phyloP scores from a whole-genome alignment of 2,113 vertebrate species.

The Oxyruncus cristatus region DNA sequence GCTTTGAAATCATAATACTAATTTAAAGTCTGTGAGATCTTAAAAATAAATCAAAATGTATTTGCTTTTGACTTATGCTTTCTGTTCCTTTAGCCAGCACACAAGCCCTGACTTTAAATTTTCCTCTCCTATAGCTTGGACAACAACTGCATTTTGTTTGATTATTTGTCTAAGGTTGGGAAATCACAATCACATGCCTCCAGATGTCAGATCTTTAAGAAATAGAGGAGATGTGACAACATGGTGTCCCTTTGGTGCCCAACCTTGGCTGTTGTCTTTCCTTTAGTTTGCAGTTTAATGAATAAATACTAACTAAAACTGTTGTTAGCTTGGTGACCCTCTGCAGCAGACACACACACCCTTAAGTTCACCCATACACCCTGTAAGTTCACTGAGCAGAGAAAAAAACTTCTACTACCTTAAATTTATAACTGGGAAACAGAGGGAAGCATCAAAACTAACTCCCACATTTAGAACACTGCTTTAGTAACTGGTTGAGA shows the following conservation, averaged over 20 bases:
- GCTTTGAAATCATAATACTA: background rate
- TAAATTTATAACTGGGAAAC: background rate
- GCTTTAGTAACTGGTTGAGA: background rate
- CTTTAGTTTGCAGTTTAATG: background rate
- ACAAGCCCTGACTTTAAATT: background rate
- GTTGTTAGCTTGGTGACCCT: background rate
- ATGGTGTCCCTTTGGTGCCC: background rate
- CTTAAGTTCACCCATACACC: background rate
- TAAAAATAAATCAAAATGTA: background rate
- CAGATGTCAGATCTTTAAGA: background rate
- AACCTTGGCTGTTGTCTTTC: background rate
- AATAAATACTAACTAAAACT: background rate
- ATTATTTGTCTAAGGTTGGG: background rate
- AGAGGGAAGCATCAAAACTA: background rate
- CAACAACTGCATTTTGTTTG: background rate
- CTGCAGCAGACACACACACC: background rate
- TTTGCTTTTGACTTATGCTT: background rate
- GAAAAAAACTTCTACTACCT: background rate
- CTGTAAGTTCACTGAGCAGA: background rate
- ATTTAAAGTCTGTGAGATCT: background rate
- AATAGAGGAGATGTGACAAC: rapidly evolving
- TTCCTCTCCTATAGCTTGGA: background rate
- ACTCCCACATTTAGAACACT: background rate
- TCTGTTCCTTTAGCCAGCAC: background rate
- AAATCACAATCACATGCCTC: background rate